phyloP scores from a whole-genome alignment of 1,140 invertebrate genomes.

The Atta cephalotes region DNA sequence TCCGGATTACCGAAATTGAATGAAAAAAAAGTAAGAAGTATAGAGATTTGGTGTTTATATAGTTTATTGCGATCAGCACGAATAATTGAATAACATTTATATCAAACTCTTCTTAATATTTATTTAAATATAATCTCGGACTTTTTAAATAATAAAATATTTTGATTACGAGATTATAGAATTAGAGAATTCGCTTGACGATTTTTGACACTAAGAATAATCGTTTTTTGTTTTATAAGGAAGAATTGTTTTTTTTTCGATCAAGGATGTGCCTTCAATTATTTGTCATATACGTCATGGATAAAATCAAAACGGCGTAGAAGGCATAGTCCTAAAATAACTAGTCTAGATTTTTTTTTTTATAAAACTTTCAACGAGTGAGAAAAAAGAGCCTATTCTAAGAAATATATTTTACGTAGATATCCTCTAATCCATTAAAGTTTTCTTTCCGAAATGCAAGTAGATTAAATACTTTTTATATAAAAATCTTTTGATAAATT shows the following conservation, averaged over 20 bases:
- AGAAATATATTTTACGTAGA: slow-evolving; percentile 58
- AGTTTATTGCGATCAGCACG: background rate
- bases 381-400: slow-evolving; percentile 40
- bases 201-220: background rate
- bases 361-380: slow-evolving; percentile 50
- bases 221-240: background rate
- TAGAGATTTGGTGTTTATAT: background rate
- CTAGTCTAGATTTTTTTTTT: slow-evolving; percentile 35
- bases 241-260: slow-evolving; percentile 62
- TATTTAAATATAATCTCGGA: slow-evolving; percentile 10
- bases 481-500: slow-evolving; percentile 16
- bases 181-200: background rate
- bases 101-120: background rate
- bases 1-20: background rate
- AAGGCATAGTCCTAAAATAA: slow-evolving; percentile 32
- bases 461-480: background rate
- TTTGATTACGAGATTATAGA: slow-evolving; percentile 1
- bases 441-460: background rate
- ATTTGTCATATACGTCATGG: slow-evolving; percentile 38
- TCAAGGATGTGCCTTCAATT: slow-evolving; percentile 76
- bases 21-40: background rate
- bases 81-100: background rate
- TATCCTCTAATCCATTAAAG: background rate
- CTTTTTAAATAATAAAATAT: slow-evolving; percentile 20
- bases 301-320: slow-evolving; percentile 37